These are phyloP conservation scores for Glareola pratincola DNA, from an alignment of 2,113 vertebrate genomes.

Conservation along the genomic window DNA sequence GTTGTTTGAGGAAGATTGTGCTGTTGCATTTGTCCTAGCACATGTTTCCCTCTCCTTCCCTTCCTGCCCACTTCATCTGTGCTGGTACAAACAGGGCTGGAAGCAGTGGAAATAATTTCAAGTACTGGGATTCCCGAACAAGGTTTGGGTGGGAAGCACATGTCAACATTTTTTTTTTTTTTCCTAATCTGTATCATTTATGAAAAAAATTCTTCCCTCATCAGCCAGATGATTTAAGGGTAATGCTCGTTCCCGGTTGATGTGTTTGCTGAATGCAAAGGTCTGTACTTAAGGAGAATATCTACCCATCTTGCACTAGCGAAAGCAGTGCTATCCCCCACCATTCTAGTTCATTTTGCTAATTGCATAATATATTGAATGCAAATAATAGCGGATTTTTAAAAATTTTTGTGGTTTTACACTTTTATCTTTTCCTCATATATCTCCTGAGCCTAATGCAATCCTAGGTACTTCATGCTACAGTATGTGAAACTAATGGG, in stretches of 20 bases:
- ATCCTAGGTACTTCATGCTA: background rate
- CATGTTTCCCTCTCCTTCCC: background rate
- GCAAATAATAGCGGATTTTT: background rate
- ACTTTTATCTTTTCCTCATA: background rate
- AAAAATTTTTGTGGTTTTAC: background rate
- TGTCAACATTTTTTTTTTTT: background rate
- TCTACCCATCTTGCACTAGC: background rate
- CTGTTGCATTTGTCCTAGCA: background rate
- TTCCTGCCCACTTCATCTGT: background rate
- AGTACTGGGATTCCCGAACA: accelerated
- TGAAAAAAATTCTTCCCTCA: background rate
- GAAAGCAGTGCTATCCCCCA: background rate
- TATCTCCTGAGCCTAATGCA: background rate
- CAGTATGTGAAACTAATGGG: background rate
- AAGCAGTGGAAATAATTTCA: background rate
- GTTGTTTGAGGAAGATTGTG: background rate
- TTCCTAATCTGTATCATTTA: background rate
- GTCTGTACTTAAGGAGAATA: background rate
- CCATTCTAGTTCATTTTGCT: accelerated
- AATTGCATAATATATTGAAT: background rate
- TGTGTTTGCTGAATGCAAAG: background rate
- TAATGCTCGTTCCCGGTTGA: background rate
- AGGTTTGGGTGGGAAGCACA: background rate
- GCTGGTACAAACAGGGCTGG: background rate
- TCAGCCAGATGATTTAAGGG: background rate